A percentile compares a stretch with the other conserved stretches of the same genome.
Conservation (phyloP, 92 coral and sea anemone genomes). For the Chrysogorgia sp. region DNA sequence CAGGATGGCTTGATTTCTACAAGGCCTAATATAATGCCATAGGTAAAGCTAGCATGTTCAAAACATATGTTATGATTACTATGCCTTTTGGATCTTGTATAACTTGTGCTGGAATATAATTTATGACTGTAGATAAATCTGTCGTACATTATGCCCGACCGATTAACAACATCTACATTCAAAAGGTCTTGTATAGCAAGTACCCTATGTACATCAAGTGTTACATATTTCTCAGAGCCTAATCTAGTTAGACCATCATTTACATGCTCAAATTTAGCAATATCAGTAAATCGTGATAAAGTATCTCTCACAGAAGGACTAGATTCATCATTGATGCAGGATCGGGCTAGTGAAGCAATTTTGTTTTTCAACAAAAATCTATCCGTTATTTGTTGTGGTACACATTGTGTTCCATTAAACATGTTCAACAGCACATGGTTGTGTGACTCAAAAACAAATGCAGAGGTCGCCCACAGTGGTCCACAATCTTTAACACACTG, state of each 20-base stretch:
- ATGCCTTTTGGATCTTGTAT: conserved; percentile 29
- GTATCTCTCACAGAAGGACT: conserved; percentile 11
- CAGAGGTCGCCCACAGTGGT: conserved; percentile 29
- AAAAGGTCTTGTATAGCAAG: conserved; percentile 21
- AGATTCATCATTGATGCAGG: conserved; percentile 16
- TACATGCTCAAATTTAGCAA: not conserved
- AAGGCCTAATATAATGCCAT: conserved; percentile 22
- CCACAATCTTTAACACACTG: conserved; percentile 38
- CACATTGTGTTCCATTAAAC: too few species aligned
- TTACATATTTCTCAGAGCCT: conserved; percentile 14
- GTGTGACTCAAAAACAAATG: conserved; percentile 17
- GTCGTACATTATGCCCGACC: not conserved
- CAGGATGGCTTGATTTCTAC: conserved; percentile 25
- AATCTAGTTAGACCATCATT: conserved; percentile 6
- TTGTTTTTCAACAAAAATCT: conserved; percentile 32
- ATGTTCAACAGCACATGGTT: conserved; percentile 25
- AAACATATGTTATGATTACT: conserved; percentile 4
- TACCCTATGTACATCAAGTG: conserved; percentile 9
- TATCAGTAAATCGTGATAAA: not conserved
- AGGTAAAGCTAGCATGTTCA: conserved; percentile 5
- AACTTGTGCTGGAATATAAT: conserved; percentile 20
- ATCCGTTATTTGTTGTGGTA: conserved; percentile 33
- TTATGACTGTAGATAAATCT: conserved; percentile 31
- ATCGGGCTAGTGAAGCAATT: conserved; percentile 2
- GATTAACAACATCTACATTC: conserved; percentile 3